Evolutionary conservation across 1,140 invertebrate species (phyloP).

Genomic region (Cyclina sinensis): DNA sequence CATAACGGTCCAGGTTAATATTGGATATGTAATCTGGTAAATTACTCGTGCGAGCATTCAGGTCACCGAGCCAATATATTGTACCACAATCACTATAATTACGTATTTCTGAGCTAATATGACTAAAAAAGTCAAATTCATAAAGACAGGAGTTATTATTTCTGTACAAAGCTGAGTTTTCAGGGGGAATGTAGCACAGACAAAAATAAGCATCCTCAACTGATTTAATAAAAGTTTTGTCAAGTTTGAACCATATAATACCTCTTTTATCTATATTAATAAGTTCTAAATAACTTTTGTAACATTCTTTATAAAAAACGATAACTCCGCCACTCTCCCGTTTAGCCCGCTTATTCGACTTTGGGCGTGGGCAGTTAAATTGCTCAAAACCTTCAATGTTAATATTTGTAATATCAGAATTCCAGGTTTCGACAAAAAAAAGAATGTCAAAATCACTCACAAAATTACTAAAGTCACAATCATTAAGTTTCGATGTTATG

Average conservation of each 20-base stretch:
- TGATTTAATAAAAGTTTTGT: background rate
- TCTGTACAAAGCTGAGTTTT: slow-evolving; percentile 2
- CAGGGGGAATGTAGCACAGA: slow-evolving; percentile 19
- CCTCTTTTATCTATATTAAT: slow-evolving; percentile 1
- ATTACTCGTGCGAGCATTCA: slow-evolving; percentile 1
- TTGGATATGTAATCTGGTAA: background rate
- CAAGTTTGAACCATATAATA: slow-evolving; percentile 15
- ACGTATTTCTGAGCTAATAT: background rate
- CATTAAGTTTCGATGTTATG: background rate
- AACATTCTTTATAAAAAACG: slow-evolving; percentile 30
- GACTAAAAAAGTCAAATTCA: slow-evolving; percentile 19
- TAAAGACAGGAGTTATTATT: background rate
- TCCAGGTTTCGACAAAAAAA: background rate
- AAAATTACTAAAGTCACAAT: slow-evolving; percentile 46
- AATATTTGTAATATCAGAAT: background rate
- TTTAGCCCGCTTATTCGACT: background rate
- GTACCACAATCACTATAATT: slow-evolving; percentile 16
- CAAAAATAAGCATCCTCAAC: slow-evolving; percentile 26
- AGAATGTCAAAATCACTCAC: slow-evolving; percentile 25
- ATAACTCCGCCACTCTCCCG: slow-evolving; percentile 43
- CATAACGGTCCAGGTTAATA: slow-evolving; percentile 28
- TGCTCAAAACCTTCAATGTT: background rate
- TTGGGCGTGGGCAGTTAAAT: background rate
- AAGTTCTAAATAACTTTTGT: background rate
- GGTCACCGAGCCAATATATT: background rate